Percentiles rank a stretch among this genome's conserved stretches.
Evolutionary conservation across 2,797 vertebrate species (phyloP).

Genomic region (Rhincodon typus): DNA sequence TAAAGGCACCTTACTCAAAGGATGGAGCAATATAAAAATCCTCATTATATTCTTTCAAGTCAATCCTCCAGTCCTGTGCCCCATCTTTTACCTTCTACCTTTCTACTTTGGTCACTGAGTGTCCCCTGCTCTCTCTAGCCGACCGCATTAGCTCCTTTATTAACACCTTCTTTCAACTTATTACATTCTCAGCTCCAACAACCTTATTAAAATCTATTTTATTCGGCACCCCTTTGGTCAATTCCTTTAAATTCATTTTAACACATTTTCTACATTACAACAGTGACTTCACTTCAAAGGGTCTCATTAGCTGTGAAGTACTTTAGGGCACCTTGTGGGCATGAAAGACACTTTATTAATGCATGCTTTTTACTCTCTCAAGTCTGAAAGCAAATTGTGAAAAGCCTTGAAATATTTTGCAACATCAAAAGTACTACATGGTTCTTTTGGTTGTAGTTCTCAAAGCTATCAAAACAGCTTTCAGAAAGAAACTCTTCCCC

Average conservation of each 20-base stretch:
- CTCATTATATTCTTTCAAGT: not conserved
- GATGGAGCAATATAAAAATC: not conserved
- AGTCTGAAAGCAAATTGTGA: not conserved
- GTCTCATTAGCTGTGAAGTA: not conserved
- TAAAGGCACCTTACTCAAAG: not conserved
- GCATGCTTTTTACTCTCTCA: not conserved
- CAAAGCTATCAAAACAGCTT: not conserved
- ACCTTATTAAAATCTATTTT: not conserved
- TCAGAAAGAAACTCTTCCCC: not conserved
- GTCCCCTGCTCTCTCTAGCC: not conserved
- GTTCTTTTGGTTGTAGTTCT: not conserved
- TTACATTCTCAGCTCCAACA: not conserved
- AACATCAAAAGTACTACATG: not conserved
- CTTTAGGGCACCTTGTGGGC: not conserved
- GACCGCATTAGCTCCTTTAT: not conserved
- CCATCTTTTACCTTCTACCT: not conserved
- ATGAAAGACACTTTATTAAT: not conserved
- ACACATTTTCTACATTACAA: not conserved
- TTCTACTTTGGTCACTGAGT: not conserved
- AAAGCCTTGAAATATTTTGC: not conserved
- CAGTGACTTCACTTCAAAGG: not conserved
- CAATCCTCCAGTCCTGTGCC: not conserved
- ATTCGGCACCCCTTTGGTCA: not conserved
- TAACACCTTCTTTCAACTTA: not conserved
- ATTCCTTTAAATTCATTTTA: not conserved